Evolutionary conservation across 2,113 vertebrate genomes (phyloP), one percentile per base, ranked within the genome.

Genomic region (Protomyctophum bolini): DNA sequence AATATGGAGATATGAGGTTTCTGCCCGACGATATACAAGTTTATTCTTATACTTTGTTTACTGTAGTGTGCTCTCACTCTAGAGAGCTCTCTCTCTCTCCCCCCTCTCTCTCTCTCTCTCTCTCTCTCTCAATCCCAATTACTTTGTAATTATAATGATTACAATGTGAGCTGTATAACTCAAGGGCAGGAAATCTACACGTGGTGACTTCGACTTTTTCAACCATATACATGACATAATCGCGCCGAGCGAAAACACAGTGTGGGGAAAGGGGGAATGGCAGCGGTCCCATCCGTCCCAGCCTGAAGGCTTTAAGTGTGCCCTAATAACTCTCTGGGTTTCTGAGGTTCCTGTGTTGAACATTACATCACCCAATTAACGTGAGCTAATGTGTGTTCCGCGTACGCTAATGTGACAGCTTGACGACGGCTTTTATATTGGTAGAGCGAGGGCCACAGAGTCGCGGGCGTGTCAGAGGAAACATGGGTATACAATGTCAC

Each of bases 281-380:
- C 51, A 10, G n/a, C 15, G 5, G 4, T 58, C 81, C 63, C 71
- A 69, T 54, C 81, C 15, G 74, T 75, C 74, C 33, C 49, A 66
- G 48, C 75, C 59, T 71, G 63, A 79, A 80, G 52, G 41, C 63
- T 73, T 75, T 69, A 69, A 82, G 74, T 76, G 76, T 15, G 56
- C 62, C 62, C 72, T 77, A 82, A 84, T 68, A 76, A 63, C 11
- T 67, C 56, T 49, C 21, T 28, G 10, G 29, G 51, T 63, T 74
- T 77, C 48, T 33, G 63, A 82, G 67, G 70, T 29, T 63, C 74
- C 65, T 74, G 28, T 68, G 68, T 41, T 59, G 67, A 50, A 62
- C 75, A 90, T 91, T 82, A 88, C 85, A 68, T 91, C 88, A 91
- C 48, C 83, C 79, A 76, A 81, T 88, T 73, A 80, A 72, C 78